These are phyloP conservation scores for Teleogryllus oceanicus DNA, from an alignment of 2,888 invertebrate species.

Conservation along the genomic window DNA sequence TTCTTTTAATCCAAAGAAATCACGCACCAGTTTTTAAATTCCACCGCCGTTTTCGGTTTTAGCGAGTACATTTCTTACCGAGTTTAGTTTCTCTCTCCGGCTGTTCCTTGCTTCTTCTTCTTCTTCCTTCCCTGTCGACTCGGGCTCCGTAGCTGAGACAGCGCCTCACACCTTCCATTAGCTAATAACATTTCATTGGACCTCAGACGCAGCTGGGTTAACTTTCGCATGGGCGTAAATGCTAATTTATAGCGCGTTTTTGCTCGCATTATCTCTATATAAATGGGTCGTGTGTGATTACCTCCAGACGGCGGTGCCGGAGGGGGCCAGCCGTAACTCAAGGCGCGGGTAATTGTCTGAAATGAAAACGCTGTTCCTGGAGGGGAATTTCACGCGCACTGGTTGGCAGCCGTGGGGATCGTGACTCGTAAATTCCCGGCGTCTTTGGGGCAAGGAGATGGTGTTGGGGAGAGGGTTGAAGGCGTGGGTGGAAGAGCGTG, in stretches of 20 bases:
- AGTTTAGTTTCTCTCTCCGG: too few relatives aligned
- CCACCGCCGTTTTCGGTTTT: too few relatives aligned
- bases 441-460: background rate
- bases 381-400: background rate
- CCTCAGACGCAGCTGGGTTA: slow-evolving; percentile 7
- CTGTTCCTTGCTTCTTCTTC: too few relatives aligned
- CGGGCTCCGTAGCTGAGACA: background rate
- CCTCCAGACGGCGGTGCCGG: background rate
- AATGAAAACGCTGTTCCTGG: slow-evolving; percentile 10
- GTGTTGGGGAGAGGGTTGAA: background rate
- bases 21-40: too few relatives aligned
- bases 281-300: slow-evolving; percentile 10
- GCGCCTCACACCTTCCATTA: background rate
- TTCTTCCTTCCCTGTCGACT: too few relatives aligned
- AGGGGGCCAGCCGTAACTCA: background rate
- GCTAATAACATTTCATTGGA: slow-evolving; percentile 3
- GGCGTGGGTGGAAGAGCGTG: background rate
- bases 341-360: slow-evolving; percentile 10
- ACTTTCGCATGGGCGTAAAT: slow-evolving; percentile 4
- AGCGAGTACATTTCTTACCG: too few relatives aligned
- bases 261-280: slow-evolving; percentile 7
- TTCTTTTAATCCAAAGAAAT: too few relatives aligned
- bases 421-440: slow-evolving; percentile 1
- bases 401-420: slow-evolving; percentile 1
- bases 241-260: slow-evolving; percentile 9